These are phyloP conservation scores for Polypedilum pembai DNA, from an alignment of 1,140 invertebrate species.

Conservation along the genomic window DNA sequence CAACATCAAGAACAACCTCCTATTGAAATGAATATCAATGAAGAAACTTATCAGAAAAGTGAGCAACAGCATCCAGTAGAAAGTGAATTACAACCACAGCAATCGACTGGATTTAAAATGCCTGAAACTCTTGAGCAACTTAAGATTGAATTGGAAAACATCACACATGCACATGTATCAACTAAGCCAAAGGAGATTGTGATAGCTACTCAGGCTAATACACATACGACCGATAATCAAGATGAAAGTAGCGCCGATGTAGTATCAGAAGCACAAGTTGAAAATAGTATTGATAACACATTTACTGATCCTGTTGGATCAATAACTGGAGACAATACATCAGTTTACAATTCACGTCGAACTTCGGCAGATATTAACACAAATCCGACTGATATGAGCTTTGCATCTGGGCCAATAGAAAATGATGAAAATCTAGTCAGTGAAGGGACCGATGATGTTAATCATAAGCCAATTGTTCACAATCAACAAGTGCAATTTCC, in stretches of 20 bases:
- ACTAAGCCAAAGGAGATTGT: slow-evolving; percentile 7
- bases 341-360: slow-evolving; percentile 41
- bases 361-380: slow-evolving; percentile 38
- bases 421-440: slow-evolving; percentile 23
- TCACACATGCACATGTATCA: slow-evolving; percentile 45
- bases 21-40: slow-evolving; percentile 27
- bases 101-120: not conserved
- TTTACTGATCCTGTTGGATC: not conserved
- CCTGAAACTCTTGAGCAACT: slow-evolving; percentile 45
- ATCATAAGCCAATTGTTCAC: not conserved
- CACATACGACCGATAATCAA: not conserved
- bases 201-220: not conserved
- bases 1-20: not conserved
- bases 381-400: not conserved
- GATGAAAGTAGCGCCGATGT: not conserved
- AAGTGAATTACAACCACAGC: not conserved
- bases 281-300: not conserved
- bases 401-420: not conserved
- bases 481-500: not conserved
- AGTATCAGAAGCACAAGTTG: not conserved
- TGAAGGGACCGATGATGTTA: slow-evolving; percentile 6
- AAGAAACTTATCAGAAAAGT: slow-evolving; percentile 16
- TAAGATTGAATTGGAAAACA: slow-evolving; percentile 49
- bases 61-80: not conserved
- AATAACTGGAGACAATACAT: slow-evolving; percentile 9